Conservation (phyloP, 2,888 invertebrate genomes). For the Ochropleura plecta region DNA sequence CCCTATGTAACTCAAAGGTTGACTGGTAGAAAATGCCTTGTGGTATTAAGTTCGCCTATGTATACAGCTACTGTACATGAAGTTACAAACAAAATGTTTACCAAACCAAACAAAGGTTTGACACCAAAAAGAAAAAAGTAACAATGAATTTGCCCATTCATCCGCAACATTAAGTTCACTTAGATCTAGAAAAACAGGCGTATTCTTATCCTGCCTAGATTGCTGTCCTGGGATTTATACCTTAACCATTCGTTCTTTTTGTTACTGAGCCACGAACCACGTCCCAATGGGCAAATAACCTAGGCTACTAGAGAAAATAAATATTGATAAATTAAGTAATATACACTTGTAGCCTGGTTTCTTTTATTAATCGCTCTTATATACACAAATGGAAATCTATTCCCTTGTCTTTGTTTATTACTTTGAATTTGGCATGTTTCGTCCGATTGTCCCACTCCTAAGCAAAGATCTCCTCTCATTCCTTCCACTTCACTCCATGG, state of each 20-base stretch:
- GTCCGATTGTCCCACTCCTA: too few species aligned
- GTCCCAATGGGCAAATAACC: background rate
- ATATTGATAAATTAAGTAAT: conserved; percentile 28
- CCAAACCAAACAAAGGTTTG: conserved; percentile 12
- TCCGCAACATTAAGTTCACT: conserved; percentile 17
- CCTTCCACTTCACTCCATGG: too few species aligned
- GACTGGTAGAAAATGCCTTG: too few species aligned
- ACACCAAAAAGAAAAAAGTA: conserved; percentile 9
- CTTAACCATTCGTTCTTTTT: background rate
- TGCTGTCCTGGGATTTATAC: conserved; percentile 15
- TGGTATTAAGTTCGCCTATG: too few species aligned
- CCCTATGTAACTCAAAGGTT: too few species aligned
- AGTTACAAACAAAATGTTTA: background rate
- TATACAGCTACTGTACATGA: too few species aligned
- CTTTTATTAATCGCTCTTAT: conserved; percentile 1
- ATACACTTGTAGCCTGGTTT: conserved; percentile 9
- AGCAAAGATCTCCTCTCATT: too few species aligned
- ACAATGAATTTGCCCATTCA: conserved; percentile 14
- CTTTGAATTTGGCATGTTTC: background rate
- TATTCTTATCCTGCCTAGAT: conserved; percentile 34
- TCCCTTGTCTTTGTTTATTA: background rate
- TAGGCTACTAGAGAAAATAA: conserved; percentile 24
- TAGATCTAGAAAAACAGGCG: conserved; percentile 18
- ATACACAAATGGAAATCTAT: background rate
- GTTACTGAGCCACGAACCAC: background rate